phyloP scores from a whole-genome alignment of 2,888 invertebrate species.

The Atrina japonica region DNA sequence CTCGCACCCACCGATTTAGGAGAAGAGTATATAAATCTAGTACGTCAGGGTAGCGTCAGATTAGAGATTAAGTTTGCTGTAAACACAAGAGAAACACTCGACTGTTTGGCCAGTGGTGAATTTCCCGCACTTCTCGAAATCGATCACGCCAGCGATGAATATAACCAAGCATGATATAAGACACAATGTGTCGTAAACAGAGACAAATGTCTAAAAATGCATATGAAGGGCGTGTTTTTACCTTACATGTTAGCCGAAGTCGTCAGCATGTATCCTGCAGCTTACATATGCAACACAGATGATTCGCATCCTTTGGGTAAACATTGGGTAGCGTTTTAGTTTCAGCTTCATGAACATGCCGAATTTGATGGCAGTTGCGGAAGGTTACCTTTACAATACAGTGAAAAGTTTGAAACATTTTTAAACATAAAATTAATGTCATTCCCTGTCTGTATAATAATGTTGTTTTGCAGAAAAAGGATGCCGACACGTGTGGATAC shows the following conservation, averaged over 20 bases:
- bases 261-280: background rate
- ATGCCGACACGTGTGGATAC: conserved; percentile 13
- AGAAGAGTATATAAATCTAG: conserved; percentile 26
- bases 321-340: too few relatives aligned
- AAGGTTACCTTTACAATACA: conserved; percentile 17
- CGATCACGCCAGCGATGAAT: too few relatives aligned
- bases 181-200: too few relatives aligned
- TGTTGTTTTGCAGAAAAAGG: background rate
- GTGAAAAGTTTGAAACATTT: conserved; percentile 21
- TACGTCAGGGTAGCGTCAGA: conserved; percentile 19
- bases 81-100: conserved; percentile 10
- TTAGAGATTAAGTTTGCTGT: too few relatives aligned
- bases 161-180: too few relatives aligned
- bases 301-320: too few relatives aligned
- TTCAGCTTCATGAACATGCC: background rate
- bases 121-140: too few relatives aligned
- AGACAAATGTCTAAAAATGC: background rate
- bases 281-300: too few relatives aligned
- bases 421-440: conserved; percentile 20
- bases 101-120: too few relatives aligned
- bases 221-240: too few relatives aligned
- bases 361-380: conserved; percentile 29
- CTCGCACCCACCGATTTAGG: too few relatives aligned
- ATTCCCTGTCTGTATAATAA: background rate
- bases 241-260: too few relatives aligned